Evolutionary conservation across 2,888 invertebrate genomes (phyloP).

Genomic region (Melitaea athalia): DNA sequence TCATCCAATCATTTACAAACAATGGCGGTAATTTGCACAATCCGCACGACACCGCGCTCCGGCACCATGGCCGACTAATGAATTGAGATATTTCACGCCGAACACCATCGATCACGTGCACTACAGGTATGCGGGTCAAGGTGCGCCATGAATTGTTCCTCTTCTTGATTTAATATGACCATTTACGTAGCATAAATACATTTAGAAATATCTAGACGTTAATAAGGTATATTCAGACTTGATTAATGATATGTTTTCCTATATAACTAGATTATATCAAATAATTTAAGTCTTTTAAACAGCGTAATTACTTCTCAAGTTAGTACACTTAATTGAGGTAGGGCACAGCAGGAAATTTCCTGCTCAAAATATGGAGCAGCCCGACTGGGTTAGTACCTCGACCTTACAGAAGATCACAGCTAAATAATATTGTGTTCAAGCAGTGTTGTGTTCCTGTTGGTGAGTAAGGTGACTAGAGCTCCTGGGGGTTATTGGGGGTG

Average conservation of each 20-base stretch:
- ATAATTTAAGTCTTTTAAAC: too few relatives aligned
- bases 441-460: too few relatives aligned
- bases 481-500: too few relatives aligned
- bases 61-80: conserved; percentile 48
- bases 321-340: too few relatives aligned
- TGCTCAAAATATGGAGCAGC: too few relatives aligned
- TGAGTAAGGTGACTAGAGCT: too few relatives aligned
- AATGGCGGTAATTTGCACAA: conserved; percentile 23
- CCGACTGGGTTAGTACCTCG: too few relatives aligned
- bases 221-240: not conserved
- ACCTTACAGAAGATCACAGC: too few relatives aligned
- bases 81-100: conserved; percentile 62
- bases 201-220: not conserved
- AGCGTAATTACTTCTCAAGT: too few relatives aligned
- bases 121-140: conserved; percentile 29
- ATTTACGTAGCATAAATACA: not conserved
- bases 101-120: conserved; percentile 52
- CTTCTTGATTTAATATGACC: conserved; percentile 23
- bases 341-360: too few relatives aligned
- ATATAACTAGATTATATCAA: too few relatives aligned
- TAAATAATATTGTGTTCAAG: too few relatives aligned
- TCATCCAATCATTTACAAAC: conserved; percentile 22
- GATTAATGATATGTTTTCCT: not conserved
- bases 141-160: conserved; percentile 19
- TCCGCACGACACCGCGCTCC: conserved; percentile 10